Conservation (phyloP, 1,140 invertebrate species). For the Sinella curviseta region DNA sequence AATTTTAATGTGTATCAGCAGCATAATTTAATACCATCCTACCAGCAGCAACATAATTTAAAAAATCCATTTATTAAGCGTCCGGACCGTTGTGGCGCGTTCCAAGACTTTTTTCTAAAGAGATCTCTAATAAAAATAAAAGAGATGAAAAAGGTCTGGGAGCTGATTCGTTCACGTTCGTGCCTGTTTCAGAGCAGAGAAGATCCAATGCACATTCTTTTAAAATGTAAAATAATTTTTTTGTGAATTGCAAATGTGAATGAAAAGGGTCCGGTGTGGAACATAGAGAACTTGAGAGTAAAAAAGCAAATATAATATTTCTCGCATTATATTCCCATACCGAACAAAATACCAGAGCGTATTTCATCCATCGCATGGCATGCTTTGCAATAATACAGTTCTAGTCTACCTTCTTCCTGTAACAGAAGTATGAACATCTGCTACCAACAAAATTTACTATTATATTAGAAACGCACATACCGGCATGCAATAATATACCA, state of each 20-base stretch:
- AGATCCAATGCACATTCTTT: neutral
- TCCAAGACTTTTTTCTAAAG: neutral
- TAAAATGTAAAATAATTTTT: constrained; percentile 4
- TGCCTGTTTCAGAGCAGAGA: too few species aligned
- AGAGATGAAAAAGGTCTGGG: neutral
- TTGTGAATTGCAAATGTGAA: neutral
- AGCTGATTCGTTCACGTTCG: neutral
- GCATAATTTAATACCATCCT: too few species aligned
- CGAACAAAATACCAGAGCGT: neutral
- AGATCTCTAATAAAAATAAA: neutral
- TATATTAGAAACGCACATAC: neutral
- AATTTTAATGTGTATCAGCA: neutral
- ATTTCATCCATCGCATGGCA: neutral
- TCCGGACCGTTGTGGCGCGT: neutral
- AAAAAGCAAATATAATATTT: neutral
- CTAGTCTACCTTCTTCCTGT: neutral
- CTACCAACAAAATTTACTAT: neutral
- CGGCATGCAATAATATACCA: neutral
- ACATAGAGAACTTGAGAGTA: neutral
- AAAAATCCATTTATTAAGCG: neutral
- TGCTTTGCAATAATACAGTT: neutral
- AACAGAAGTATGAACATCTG: constrained; percentile 1
- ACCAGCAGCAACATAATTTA: neutral
- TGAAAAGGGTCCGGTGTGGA: neutral
- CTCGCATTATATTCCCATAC: neutral